These are phyloP conservation scores for Pocillopora damicornis DNA, from an alignment of 64 coral and sea anemone genomes.

Conservation along the genomic window DNA sequence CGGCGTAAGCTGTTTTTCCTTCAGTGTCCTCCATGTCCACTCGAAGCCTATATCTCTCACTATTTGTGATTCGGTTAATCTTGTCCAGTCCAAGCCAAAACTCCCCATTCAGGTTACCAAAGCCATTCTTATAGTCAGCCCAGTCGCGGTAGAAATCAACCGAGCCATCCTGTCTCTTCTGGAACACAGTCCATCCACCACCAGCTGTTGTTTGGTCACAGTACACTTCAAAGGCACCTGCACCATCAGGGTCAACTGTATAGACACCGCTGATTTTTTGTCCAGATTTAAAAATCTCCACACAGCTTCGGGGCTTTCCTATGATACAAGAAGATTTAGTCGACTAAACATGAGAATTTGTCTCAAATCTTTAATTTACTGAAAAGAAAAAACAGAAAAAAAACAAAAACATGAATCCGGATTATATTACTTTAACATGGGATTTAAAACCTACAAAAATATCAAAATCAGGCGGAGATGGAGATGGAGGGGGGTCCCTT, in stretches of 20 bases:
- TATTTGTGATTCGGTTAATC: constrained; percentile 9
- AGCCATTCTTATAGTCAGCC: constrained; percentile 23
- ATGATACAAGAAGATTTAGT: too few relatives aligned
- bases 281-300: not conserved
- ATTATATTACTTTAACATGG: too few relatives aligned
- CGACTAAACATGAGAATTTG: too few relatives aligned
- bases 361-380: too few relatives aligned
- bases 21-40: constrained; percentile 5
- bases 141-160: constrained; percentile 22
- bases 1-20: not conserved
- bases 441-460: too few relatives aligned
- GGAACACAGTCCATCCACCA: constrained; percentile 18
- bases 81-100: constrained; percentile 35
- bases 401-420: too few relatives aligned
- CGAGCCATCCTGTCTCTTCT: not conserved
- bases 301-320: not conserved
- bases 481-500: too few relatives aligned
- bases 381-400: too few relatives aligned
- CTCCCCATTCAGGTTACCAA: constrained; percentile 25
- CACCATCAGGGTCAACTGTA: not conserved
- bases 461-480: too few relatives aligned
- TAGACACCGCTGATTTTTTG: not conserved
- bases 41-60: not conserved
- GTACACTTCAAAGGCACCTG: not conserved
- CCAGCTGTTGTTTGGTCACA: not conserved